A percentile compares a stretch with the other conserved stretches of the same genome.
Evolutionary conservation across 2,888 invertebrate species (phyloP).

Genomic region (Polydrusus cervinus): DNA sequence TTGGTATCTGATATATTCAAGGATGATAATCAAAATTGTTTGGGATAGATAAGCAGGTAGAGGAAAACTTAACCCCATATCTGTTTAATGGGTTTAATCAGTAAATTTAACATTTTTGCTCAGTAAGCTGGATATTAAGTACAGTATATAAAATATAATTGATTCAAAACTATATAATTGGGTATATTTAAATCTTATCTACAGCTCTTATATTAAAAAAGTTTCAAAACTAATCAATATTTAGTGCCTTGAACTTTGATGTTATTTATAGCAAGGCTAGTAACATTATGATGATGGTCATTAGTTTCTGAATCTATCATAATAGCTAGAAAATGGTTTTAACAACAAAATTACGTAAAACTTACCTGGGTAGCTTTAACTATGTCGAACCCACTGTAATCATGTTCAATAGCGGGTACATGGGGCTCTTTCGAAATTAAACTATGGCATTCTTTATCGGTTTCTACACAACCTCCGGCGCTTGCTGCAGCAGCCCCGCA

Average conservation of each 20-base stretch:
- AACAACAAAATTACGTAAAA: conserved; percentile 5
- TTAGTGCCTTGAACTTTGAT: conserved; percentile 16
- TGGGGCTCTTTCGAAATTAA: conserved; percentile 77
- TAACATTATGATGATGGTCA: neutral
- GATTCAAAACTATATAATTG: too few species aligned
- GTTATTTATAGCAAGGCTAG: neutral
- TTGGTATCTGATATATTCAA: too few species aligned
- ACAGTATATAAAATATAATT: too few species aligned
- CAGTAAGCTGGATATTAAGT: too few species aligned
- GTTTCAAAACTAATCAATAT: conserved; percentile 18
- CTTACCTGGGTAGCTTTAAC: conserved; percentile 93
- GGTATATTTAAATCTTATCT: neutral
- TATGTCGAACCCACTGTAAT: conserved; percentile 90
- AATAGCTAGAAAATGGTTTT: neutral
- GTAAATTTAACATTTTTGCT: too few species aligned
- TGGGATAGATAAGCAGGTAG: too few species aligned
- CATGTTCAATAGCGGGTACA: conserved; percentile 79
- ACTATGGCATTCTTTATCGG: conserved; percentile 78
- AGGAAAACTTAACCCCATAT: too few species aligned
- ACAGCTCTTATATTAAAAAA: neutral
- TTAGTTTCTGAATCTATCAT: neutral
- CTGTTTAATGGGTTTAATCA: too few species aligned
- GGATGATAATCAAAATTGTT: too few species aligned
- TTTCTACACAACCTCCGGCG: conserved; percentile 77
- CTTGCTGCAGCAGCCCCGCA: conserved; percentile 82